These are phyloP conservation scores for Ochropleura leucogaster DNA, from an alignment of 2,888 invertebrate genomes.

Conservation along the genomic window DNA sequence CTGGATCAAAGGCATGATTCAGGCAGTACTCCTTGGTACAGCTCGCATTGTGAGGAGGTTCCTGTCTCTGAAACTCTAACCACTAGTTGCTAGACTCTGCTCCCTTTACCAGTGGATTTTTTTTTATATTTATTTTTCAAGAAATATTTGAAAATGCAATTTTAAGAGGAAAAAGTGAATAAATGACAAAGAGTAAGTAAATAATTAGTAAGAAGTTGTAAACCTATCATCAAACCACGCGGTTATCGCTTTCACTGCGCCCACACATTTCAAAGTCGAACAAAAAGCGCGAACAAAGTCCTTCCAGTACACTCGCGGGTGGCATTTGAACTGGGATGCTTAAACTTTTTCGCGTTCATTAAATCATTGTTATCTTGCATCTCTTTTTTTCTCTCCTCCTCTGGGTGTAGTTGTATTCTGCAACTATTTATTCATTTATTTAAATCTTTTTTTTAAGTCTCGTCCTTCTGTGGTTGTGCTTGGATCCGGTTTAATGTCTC, in stretches of 20 bases:
- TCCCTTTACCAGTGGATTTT: no score
- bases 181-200: no score
- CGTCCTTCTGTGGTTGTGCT: not conserved
- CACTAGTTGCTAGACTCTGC: no score
- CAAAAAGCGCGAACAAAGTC: conserved; percentile 66
- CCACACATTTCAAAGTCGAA: conserved; percentile 48
- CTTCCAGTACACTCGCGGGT: conserved; percentile 73
- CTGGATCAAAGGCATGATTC: no score
- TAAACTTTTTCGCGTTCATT: conserved; percentile 80
- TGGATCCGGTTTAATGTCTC: not conserved
- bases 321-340: conserved; percentile 73
- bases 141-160: no score
- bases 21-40: no score
- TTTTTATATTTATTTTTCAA: no score
- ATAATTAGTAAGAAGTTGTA: no score
- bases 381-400: conserved; percentile 71
- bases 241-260: conserved; percentile 47
- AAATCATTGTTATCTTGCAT: conserved; percentile 82
- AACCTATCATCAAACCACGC: not conserved
- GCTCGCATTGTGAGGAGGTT: no score
- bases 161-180: no score
- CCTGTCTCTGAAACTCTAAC: no score
- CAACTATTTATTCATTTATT: conserved; percentile 64
- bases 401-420: conserved; percentile 66
- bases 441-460: conserved; percentile 52